Base-by-base conservation (phyloP, 2,888 invertebrate species). In the Drosophila siamana region DNA sequence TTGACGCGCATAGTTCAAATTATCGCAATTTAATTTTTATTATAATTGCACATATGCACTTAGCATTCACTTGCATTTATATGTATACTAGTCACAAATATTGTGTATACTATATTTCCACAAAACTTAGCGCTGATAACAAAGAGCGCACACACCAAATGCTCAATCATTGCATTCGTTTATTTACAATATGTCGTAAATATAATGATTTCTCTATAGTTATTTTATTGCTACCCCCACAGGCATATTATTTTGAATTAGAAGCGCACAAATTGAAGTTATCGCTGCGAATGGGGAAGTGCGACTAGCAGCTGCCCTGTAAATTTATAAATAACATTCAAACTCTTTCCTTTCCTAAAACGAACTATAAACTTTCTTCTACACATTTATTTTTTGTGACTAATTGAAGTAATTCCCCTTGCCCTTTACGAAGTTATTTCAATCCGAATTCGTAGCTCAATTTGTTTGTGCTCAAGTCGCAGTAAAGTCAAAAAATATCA, bases 21-120 rank as follows among this genome's bases (percentile, higher is more conserved):
- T 82, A 82, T 82, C 82, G 69, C 81, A 82, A 75, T 78, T 75
- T 40, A 63, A 66, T 82, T 66, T 62, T 62, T 64, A 61, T 61
- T 75, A n/a, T 66, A 38, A 52, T 54, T 62, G 22, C 30, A 48
- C 16, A 55, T 47, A 28, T 2, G 44, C n/a, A n/a, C n/a, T n/a
- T n/a, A 33, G 30, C 24, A 56, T 15, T 19, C 5, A 26, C 26
- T 26, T 7, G 0, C 6, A 41, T 19, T 28, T 40, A 38, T 67
- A 41, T 57, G 47, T 43, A 51, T 48, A 16, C 9, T 47, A 38
- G 57, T 38, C 56, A 51, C 56, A 54, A 47, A 16, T 40, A 19
- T 33, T 50, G 24, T 22, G 13, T 30, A 28, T n/a, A 30, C 24
- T 33, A 52, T 71, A 64, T 74, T 77, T 81, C 30, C 63, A 70